Evolutionary conservation across 2,113 vertebrate genomes (phyloP).

Genomic region (Prunella fulvescens): DNA sequence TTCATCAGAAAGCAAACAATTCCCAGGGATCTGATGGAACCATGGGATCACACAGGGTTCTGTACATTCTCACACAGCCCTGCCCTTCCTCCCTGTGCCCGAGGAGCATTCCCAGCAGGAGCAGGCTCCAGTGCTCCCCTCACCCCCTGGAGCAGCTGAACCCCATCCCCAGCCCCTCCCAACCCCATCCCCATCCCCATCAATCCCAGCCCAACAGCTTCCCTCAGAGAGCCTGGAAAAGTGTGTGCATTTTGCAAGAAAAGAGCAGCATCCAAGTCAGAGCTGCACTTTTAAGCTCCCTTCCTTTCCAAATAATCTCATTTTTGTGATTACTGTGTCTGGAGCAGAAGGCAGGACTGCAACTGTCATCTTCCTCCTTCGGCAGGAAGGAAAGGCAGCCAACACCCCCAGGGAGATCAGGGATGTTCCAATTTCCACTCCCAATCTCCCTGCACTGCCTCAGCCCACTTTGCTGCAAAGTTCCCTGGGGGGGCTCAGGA

Average conservation of each 20-base stretch:
- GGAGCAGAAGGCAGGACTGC: neutral
- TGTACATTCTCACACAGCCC: neutral
- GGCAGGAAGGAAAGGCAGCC: neutral
- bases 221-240: neutral
- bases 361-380: neutral
- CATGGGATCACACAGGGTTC: fast-evolving
- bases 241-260: neutral
- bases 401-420: neutral
- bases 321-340: neutral
- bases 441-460: neutral
- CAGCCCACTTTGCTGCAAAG: neutral
- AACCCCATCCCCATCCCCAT: neutral
- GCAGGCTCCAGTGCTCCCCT: neutral
- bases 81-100: neutral
- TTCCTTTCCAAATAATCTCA: neutral
- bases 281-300: neutral
- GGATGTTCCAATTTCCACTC: neutral
- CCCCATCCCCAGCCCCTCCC: neutral
- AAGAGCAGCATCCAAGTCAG: neutral
- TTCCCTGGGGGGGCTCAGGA: neutral
- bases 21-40: neutral
- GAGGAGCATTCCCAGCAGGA: neutral
- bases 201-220: neutral
- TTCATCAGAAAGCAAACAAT: neutral
- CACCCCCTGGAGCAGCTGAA: neutral